A percentile compares a stretch with the other conserved stretches of the same genome.
Evolutionary conservation across 2,888 invertebrate genomes (phyloP).

Genomic region (Lumbricus terrestris): DNA sequence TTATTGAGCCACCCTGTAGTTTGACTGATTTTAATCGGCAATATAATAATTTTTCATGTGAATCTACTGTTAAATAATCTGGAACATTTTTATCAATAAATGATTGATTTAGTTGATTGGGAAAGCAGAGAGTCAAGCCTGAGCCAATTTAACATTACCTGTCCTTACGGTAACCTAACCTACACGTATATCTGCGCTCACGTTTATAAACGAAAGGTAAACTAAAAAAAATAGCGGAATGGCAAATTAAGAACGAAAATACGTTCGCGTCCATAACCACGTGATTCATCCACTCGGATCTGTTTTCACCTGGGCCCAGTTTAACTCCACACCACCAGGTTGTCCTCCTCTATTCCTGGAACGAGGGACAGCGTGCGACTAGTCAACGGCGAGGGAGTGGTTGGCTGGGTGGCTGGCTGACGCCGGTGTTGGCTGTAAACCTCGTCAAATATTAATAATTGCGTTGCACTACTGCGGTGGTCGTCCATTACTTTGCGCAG

Average conservation of each 20-base stretch:
- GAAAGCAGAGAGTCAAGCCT: too few relatives aligned
- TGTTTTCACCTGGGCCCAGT: neutral
- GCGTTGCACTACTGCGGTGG: neutral
- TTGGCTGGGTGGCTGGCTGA: too few relatives aligned
- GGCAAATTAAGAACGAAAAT: neutral
- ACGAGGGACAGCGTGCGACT: neutral
- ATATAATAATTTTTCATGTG: too few relatives aligned
- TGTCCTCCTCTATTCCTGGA: neutral
- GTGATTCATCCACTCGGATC: neutral
- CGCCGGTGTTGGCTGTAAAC: neutral
- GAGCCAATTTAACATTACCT: too few relatives aligned
- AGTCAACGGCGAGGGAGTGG: neutral
- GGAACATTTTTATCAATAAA: too few relatives aligned
- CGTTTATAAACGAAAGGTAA: neutral
- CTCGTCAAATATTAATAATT: constrained; percentile 3
- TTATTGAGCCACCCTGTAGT: too few relatives aligned
- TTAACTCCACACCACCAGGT: neutral
- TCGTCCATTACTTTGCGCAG: neutral
- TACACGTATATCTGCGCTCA: too few relatives aligned
- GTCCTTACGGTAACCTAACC: too few relatives aligned
- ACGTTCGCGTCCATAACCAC: neutral
- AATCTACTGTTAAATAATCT: too few relatives aligned
- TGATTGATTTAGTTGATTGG: too few relatives aligned
- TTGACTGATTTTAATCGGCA: too few relatives aligned
- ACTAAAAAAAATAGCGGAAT: neutral